Evolutionary conservation across 2,113 vertebrate species (phyloP).

Genomic region (Strigops habroptila): DNA sequence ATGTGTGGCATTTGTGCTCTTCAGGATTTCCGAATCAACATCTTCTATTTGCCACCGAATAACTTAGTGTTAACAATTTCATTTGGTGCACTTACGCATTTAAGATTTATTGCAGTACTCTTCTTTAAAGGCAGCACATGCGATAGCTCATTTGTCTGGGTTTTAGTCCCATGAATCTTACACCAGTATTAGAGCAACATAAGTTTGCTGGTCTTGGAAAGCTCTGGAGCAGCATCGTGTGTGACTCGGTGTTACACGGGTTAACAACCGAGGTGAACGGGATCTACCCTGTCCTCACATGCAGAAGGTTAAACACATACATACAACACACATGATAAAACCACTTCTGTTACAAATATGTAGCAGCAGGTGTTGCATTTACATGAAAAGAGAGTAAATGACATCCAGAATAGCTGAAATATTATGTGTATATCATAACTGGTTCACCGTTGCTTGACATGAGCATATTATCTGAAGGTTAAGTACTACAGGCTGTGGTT

Average conservation of each 20-base stretch:
- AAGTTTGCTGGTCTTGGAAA: not conserved
- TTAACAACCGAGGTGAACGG: fast-evolving
- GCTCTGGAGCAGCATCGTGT: not conserved
- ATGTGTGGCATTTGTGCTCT: not conserved
- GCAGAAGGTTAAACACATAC: not conserved
- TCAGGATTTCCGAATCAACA: not conserved
- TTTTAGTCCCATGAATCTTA: not conserved
- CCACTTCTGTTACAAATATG: not conserved
- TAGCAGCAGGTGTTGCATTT: not conserved
- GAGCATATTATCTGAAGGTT: not conserved
- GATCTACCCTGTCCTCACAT: not conserved
- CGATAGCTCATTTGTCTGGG: not conserved
- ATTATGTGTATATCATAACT: not conserved
- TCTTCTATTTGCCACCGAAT: not conserved
- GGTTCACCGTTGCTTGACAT: not conserved
- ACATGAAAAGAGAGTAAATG: not conserved
- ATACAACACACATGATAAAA: not conserved
- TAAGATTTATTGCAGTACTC: not conserved
- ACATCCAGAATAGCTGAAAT: not conserved
- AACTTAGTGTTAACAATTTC: not conserved
- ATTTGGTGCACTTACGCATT: not conserved
- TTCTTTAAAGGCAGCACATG: not conserved
- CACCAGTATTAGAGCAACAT: not conserved
- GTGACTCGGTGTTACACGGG: not conserved
- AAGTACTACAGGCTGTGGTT: not conserved